phyloP scores from a whole-genome alignment of 2,888 invertebrate species.

The Anticlea derivata region DNA sequence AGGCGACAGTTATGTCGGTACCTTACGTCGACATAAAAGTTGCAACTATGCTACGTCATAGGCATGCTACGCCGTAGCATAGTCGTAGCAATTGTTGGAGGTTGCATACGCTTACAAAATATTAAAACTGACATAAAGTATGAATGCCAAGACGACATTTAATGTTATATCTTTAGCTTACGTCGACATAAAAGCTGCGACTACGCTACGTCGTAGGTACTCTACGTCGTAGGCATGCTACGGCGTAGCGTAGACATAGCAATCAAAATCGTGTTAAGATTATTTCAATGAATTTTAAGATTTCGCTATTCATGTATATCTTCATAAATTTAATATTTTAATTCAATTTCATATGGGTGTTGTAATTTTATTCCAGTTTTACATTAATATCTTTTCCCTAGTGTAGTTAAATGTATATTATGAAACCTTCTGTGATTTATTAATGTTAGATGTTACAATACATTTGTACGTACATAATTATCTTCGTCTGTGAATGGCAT shows the following conservation, averaged over 20 bases:
- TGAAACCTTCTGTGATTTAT: constrained; percentile 32
- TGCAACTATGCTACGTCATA: not conserved
- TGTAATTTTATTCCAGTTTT: constrained; percentile 3
- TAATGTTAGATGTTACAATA: constrained; percentile 19
- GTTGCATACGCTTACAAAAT: no score
- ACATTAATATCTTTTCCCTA: constrained; percentile 6
- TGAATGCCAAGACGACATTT: no score
- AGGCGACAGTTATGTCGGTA: no score
- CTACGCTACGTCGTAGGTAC: not conserved
- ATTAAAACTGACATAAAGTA: no score
- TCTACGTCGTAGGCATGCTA: not conserved
- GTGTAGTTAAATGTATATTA: constrained; percentile 19
- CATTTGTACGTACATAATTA: constrained; percentile 20
- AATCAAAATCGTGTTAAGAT: no score
- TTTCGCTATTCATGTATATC: no score
- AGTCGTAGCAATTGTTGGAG: no score
- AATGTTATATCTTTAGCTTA: no score
- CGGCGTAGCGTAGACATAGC: not conserved
- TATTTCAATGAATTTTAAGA: no score
- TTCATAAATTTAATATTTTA: not conserved
- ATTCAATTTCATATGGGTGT: not conserved
- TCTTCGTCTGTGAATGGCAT: constrained; percentile 9
- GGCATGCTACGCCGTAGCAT: not conserved
- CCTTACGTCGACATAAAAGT: no score
- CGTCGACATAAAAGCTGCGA: not conserved